Percentiles rank a stretch among this genome's conserved stretches.
phyloP scores from a whole-genome alignment of 2,888 invertebrate genomes.

The Ernsta delagoae region DNA sequence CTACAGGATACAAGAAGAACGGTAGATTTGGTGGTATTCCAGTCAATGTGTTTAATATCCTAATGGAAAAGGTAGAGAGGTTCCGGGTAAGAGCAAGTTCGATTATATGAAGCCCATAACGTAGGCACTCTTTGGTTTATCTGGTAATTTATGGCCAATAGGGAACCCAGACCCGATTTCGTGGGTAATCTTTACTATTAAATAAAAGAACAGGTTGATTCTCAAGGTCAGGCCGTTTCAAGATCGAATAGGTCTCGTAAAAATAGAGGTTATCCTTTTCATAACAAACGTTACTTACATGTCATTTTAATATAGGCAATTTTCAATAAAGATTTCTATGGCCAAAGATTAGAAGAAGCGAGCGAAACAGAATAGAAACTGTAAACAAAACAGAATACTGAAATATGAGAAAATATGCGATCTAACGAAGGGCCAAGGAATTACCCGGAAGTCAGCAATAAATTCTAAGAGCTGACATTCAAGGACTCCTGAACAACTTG shows the following conservation, averaged over 20 bases:
- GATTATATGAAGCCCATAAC: too few relatives aligned
- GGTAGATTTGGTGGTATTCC: too few relatives aligned
- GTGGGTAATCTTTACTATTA: not conserved
- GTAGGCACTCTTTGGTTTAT: not conserved
- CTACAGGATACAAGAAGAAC: too few relatives aligned
- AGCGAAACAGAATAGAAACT: not conserved
- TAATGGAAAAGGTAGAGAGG: not conserved
- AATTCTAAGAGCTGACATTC: conserved; percentile 5
- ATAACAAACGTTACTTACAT: too few relatives aligned
- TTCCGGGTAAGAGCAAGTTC: not conserved
- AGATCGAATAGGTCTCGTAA: not conserved
- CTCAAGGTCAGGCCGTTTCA: conserved; percentile 2
- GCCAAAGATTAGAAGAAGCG: too few relatives aligned
- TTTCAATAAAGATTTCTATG: not conserved
- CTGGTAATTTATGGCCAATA: not conserved
- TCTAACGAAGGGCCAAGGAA: not conserved
- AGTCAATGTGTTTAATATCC: not conserved
- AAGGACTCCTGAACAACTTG: not conserved
- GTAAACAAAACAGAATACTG: not conserved
- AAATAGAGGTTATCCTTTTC: too few relatives aligned
- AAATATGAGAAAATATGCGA: not conserved
- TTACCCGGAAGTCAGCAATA: conserved; percentile 1
- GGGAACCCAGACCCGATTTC: conserved; percentile 13
- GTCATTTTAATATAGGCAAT: not conserved
- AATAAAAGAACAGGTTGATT: not conserved